phyloP scores from a whole-genome alignment of 2,797 vertebrate genomes.

The Danio jaintianensis region DNA sequence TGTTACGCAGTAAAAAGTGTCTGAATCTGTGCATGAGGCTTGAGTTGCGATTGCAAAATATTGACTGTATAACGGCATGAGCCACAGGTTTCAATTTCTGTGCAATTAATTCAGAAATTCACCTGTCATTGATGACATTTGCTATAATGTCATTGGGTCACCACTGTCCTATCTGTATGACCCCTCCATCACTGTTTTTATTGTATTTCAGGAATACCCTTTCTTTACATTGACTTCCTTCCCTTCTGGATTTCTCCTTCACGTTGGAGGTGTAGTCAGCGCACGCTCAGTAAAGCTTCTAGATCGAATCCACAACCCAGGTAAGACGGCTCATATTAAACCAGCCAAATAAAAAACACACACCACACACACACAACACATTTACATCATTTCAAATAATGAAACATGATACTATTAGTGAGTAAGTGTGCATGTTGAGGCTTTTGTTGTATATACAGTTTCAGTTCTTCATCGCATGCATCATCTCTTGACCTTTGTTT shows the following conservation, averaged over 20 bases:
- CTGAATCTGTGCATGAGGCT: slow-evolving; percentile 2
- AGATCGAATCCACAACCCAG: slow-evolving; percentile 98
- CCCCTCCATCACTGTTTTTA: background rate
- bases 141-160: background rate
- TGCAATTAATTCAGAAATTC: background rate
- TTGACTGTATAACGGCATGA: background rate
- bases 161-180: slow-evolving; percentile 1
- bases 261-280: slow-evolving; percentile 95
- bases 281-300: slow-evolving; percentile 97
- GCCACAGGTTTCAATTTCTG: background rate
- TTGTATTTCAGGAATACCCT: slow-evolving; percentile 88
- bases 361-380: background rate
- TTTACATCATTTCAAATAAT: background rate
- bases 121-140: background rate
- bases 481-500: background rate
- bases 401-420: background rate
- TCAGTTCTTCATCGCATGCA: slow-evolving; percentile 15
- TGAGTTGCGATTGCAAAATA: slow-evolving; percentile 12
- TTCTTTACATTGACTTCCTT: slow-evolving; percentile 98
- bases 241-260: slow-evolving; percentile 91
- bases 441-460: slow-evolving; percentile 11
- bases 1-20: slow-evolving; percentile 18
- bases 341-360: background rate
- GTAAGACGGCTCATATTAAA: slow-evolving; percentile 74
- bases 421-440: slow-evolving; percentile 2